Evolutionary conservation across 2,113 vertebrate species (phyloP), one percentile per base, ranked within the genome.

Genomic region (Sinocyclocheilus grahami): DNA sequence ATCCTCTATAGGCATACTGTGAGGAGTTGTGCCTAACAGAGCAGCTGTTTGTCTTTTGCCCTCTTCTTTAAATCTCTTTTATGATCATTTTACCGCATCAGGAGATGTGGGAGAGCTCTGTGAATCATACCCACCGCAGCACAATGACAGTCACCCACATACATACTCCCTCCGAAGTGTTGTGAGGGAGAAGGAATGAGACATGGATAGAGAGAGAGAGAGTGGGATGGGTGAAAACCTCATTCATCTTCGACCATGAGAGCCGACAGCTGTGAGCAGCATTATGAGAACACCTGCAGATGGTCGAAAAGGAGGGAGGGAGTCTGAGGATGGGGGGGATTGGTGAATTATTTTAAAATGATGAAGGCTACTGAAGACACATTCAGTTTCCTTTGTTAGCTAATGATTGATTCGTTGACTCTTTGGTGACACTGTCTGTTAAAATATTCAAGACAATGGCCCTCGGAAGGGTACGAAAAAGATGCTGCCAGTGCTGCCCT

Each of bases 271-370:
- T 88, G 87, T 87, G 62, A 83, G 72, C 82, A 78, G 77, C 51
- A 87, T 55, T 78, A 81, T 62, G 65, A 63, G 24, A 65, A 76
- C 87, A 87, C 86, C 87, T 90, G 87, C 87, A 88, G 74, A 78
- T 51, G 67, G 65, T 84, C 16, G 4, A 11, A 46, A 69, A 48
- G 14, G 53, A 83, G 72, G 20, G 30, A 85, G 77, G 27, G 33
- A 13, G 22, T 20, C 18, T 65, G 83, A 48, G 46, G 27, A 71
- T 16, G 71, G 71, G 37, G 65, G 7, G 24, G 4, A 42, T 13
- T 67, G 27, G 37, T 30, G 37, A 33, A 74, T 85, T 24, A 37
- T 62, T 30, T 42, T 30, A 84, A 79, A 60, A 46, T 72, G 22
- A 62, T 22, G 20, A 85, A 53, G 67, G 42, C 27, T 39, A 51